Base-by-base conservation (phyloP, 2,113 vertebrate species). In the Lanius collurio region DNA sequence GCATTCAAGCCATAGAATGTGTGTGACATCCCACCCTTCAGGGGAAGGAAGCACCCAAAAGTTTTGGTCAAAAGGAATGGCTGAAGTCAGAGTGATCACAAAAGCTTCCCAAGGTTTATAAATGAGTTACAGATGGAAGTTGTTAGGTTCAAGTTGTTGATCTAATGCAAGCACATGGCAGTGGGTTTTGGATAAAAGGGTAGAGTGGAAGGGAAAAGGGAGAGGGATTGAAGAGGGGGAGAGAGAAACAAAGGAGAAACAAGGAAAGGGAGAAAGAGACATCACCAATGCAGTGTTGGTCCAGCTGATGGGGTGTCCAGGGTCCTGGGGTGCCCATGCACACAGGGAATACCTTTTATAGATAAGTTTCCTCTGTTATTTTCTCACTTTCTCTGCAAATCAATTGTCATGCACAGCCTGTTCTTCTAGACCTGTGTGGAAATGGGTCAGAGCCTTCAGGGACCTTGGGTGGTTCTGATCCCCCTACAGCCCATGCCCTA, bases 401-500 rank as follows among this genome's bases (percentile, higher is more conserved):
- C 11, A 42, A 7, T 49, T 63, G 5, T 41, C 23, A 46, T 69
- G 28, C 33, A 60, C 46, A 39, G 18, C 23, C 22, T 35, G 11
- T 27, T 30, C 16, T 49, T 71, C 21, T 21, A 13, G 50, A 50
- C 13, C 49, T 42, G 14, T 42, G 35, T 73, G 27, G 59, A 73
- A 42, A 49, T 19, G 27, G 15, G 3, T 31, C 26, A 18, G 17
- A 57, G 21, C 26, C 8, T 37, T 57, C 50, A 33, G 59, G 57
- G 26, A 6, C 64, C 26, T 49, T 17, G 17, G 9, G 5, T 56
- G 35, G 42, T 31, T 67, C 27, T 31, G 13, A 42, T 44, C 11
- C 20, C 20, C 6, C 26, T 8, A 2, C 9, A 31, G 11, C 42
- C 14, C 35, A 8, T 56, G 11, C 26, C 26, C 31, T 3, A 0